Evolutionary conservation across 2,888 invertebrate species (phyloP), one percentile per base, ranked within the genome.

Genomic region (Ramazzottius varieornatus): DNA sequence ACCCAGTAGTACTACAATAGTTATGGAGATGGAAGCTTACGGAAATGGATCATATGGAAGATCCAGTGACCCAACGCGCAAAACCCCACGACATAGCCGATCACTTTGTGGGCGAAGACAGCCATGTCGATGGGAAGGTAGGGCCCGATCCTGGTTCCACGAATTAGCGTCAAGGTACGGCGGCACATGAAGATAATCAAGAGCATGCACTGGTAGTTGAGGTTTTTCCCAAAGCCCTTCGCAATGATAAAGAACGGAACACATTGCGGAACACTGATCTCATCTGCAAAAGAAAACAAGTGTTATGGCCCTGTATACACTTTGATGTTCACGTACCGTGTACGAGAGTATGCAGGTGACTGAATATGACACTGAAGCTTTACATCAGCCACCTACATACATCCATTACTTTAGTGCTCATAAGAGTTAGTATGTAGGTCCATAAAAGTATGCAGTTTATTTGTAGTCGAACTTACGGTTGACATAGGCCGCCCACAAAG

Each of bases 131-230:
- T 65, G 8, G 74, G 75, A 24, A 75, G 69, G 29, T 71, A 64
- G 24, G 67, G 64, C 20, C 68, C 68, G n/a, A 73, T 63, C 63
- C 68, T 67, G 4, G 72, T 71, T 65, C 68, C 68, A 33, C 73
- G 65, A 65, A 73, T 65, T 65, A 69, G 72, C 1, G 74, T 74
- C 33, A 74, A 63, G 32, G 69, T 69, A 46, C 71, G 70, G 65
- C 74, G 67, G 32, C 73, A 67, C 72, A 74, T 73, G 20, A 73
- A 68, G 0, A 73, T 70, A 1, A 73, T 66, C 1, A 73, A 69
- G 65, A 73, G 70, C 66, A 70, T 70, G 46, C 72, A 71, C 70
- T 72, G 72, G 64, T 74, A 73, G 68, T 74, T 73, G 24, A 74
- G 68, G 65, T 70, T 70, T 67, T 72, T 70, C 0, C 74, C 73